Conservation (phyloP, 2,113 vertebrate genomes). For the Scortum barcoo region DNA sequence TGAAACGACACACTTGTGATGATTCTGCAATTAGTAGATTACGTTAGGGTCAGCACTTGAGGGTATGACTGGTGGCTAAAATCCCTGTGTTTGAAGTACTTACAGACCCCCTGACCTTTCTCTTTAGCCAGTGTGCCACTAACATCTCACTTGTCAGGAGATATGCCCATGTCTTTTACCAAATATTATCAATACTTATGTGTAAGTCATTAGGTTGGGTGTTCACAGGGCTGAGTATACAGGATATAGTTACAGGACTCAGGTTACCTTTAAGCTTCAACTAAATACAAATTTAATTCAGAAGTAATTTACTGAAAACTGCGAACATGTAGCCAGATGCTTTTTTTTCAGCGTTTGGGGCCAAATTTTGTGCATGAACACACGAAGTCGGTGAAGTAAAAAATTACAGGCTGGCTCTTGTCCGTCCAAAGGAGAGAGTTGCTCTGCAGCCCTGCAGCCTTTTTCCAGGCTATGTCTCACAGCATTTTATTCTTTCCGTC, state of each 20-base stretch:
- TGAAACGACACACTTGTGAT: slow-evolving; percentile 47
- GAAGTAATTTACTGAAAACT: neutral
- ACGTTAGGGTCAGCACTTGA: slow-evolving; percentile 38
- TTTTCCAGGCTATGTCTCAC: neutral
- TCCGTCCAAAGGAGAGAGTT: neutral
- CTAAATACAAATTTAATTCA: neutral
- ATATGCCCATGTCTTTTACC: neutral
- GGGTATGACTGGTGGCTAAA: neutral
- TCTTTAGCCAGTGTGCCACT: neutral
- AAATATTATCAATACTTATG: neutral
- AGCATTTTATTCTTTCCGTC: slow-evolving; percentile 11
- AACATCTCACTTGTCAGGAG: neutral
- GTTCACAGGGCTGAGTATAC: neutral
- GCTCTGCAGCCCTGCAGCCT: neutral
- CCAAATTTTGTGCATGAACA: neutral
- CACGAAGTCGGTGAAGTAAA: slow-evolving; percentile 2
- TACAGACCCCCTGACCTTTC: slow-evolving; percentile 9
- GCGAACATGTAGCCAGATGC: neutral
- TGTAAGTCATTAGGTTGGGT: neutral
- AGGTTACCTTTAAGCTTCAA: neutral
- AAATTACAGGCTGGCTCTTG: neutral
- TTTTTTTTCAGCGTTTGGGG: neutral
- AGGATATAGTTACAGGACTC: neutral
- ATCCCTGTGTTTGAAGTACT: slow-evolving; percentile 8
- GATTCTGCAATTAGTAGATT: slow-evolving; percentile 49